These are phyloP conservation scores for Rhodeus uyekii DNA, from an alignment of 2,797 vertebrate genomes.

Conservation along the genomic window DNA sequence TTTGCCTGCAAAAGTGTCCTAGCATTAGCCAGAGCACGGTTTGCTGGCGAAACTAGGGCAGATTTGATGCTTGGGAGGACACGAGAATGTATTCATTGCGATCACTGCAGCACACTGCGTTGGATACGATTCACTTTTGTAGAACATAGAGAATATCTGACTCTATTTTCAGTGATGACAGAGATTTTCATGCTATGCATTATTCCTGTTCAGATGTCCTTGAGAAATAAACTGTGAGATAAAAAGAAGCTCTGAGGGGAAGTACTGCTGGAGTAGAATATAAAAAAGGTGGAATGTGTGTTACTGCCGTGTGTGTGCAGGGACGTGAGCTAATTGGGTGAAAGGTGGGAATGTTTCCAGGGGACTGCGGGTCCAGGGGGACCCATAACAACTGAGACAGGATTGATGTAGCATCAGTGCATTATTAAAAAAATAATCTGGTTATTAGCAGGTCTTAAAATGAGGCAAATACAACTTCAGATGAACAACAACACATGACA, in stretches of 20 bases:
- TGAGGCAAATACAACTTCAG: no score
- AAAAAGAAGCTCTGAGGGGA: constrained; percentile 30
- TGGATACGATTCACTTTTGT: constrained; percentile 56
- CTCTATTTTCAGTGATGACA: constrained; percentile 53
- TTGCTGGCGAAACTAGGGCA: constrained; percentile 50
- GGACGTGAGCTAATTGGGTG: constrained; percentile 7
- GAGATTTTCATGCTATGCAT: constrained; percentile 45
- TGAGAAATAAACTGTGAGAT: constrained; percentile 39
- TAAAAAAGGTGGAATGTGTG: constrained; percentile 33
- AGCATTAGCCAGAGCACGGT: constrained; percentile 34
- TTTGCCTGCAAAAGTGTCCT: constrained; percentile 36
- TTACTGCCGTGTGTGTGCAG: constrained; percentile 3
- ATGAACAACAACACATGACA: no score
- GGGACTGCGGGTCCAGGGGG: neutral
- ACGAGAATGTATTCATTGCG: constrained; percentile 52
- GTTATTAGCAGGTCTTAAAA: no score
- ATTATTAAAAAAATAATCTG: no score
- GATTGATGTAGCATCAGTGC: constrained; percentile 13
- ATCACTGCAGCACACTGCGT: constrained; percentile 46
- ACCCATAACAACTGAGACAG: neutral
- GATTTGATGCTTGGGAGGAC: constrained; percentile 54
- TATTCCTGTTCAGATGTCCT: constrained; percentile 43
- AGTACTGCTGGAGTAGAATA: constrained; percentile 17
- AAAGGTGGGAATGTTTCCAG: constrained; percentile 17
- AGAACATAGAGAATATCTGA: constrained; percentile 43